Evolutionary conservation across 2,888 invertebrate genomes (phyloP), one percentile per base, ranked within the genome.

Genomic region (Drosophila seclusa): DNA sequence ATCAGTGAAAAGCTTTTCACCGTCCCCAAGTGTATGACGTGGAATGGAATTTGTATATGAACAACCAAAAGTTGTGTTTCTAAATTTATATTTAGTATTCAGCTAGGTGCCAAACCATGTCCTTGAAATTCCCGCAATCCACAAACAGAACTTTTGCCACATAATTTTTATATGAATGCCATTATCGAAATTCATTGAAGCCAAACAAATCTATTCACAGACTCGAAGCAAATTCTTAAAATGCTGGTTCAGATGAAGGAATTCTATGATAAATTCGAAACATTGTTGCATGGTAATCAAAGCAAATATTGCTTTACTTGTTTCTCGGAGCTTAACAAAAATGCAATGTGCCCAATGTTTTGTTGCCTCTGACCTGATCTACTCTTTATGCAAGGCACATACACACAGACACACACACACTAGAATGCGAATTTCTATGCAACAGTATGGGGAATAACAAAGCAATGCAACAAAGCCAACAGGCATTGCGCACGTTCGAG

Each of bases 381-480:
- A 76, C 67, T 76, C 71, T 72, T 36, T 66, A 66, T 71, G 76
- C 75, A 54, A 59, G 58, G 18, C 53, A 59, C n/a, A 65, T 18
- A 38, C 49, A 57, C 59, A 58, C 34, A 59, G 18, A 29, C 21
- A 57, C 24, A 52, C 18, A 57, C 13, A 57, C 2, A 32, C 48
- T 36, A 38, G 38, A 29, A 55, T 40, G 38, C n/a, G 16, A 29
- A n/a, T 16, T 16, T 5, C 11, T 7, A 4, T 50, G 40, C 34
- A 68, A 63, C 67, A 53, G 73, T 69, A 2, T 10, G 11, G n/a
- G 18, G 4, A 38, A 73, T 68, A 77, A 79, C 80, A 84, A 83
- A 80, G 78, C 16, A 24, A 24, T 24, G 7, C 29, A 73, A 76
- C 76, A 82, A 83, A 81, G 80, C 76, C 65, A 66, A 63, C 62